Conservation (phyloP, 1,140 invertebrate genomes). For the Ptiloglossa arizonensis region DNA sequence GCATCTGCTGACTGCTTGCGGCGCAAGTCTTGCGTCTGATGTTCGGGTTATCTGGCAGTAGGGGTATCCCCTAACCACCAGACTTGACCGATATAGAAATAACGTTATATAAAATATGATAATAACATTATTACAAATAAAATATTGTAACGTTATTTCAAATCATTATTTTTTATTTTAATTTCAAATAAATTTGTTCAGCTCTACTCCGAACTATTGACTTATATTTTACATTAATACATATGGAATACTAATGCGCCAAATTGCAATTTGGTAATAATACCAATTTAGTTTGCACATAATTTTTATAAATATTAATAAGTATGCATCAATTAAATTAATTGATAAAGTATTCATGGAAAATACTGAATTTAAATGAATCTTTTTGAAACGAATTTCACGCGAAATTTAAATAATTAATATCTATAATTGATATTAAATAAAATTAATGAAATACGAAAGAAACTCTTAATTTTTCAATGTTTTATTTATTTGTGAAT, state of each 20-base stretch:
- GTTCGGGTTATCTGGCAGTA: constrained; percentile 23
- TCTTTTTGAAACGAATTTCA: not conserved
- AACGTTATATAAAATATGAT: no score
- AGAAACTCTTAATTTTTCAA: not conserved
- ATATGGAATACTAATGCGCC: no score
- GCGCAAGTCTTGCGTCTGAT: constrained; percentile 19
- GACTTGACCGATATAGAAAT: not conserved
- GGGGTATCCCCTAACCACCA: constrained; percentile 27
- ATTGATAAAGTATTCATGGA: no score
- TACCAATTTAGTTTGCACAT: no score
- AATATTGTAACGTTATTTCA: not conserved
- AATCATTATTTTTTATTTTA: not conserved
- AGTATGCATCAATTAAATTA: no score
- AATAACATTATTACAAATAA: no score
- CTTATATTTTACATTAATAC: no score
- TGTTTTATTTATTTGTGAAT: not conserved
- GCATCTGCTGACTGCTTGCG: constrained; percentile 27
- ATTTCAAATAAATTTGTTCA: not conserved
- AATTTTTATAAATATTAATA: no score
- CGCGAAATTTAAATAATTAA: no score
- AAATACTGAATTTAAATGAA: not conserved
- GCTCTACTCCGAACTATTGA: not conserved
- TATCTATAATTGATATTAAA: not conserved
- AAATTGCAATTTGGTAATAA: no score
- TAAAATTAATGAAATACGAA: not conserved